phyloP scores from a whole-genome alignment of 2,113 vertebrate genomes.

The Ictidomys tridecemlineatus region DNA sequence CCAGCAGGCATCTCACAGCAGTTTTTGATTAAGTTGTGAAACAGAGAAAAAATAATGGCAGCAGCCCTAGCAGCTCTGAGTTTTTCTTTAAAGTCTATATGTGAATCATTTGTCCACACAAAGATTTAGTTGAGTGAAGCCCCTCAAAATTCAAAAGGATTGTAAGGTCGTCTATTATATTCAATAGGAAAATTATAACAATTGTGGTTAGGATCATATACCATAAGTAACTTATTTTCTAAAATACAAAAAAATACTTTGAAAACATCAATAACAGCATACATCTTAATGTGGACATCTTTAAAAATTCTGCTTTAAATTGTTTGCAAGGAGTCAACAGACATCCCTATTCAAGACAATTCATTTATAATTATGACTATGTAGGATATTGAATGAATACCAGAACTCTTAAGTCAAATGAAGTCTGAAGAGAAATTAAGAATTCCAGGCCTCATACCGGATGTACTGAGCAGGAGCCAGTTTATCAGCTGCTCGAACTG shows the following conservation, averaged over 20 bases:
- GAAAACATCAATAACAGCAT: not conserved
- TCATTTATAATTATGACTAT: slow-evolving; percentile 36
- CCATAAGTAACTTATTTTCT: slow-evolving; percentile 8
- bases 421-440: not conserved
- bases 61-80: not conserved
- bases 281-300: slow-evolving; percentile 23
- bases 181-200: slow-evolving; percentile 18
- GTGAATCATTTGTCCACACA: not conserved
- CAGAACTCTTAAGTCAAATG: not conserved
- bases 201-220: not conserved
- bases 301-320: slow-evolving; percentile 47
- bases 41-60: slow-evolving; percentile 23
- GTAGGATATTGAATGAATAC: not conserved
- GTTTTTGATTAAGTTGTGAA: slow-evolving; percentile 28
- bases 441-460: slow-evolving; percentile 87
- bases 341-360: slow-evolving; percentile 19
- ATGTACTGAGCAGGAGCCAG: slow-evolving; percentile 98
- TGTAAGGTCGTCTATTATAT: slow-evolving; percentile 52
- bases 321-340: not conserved
- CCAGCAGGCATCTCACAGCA: slow-evolving; percentile 27
- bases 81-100: slow-evolving; percentile 31
- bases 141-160: slow-evolving; percentile 33
- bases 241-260: slow-evolving; percentile 23
- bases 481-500: slow-evolving; percentile 98
- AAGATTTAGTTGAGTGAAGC: slow-evolving; percentile 37